A percentile compares a stretch with the other conserved stretches of the same genome.
Evolutionary conservation across 1,140 invertebrate species (phyloP).

Genomic region (Geopemphigus sp.): DNA sequence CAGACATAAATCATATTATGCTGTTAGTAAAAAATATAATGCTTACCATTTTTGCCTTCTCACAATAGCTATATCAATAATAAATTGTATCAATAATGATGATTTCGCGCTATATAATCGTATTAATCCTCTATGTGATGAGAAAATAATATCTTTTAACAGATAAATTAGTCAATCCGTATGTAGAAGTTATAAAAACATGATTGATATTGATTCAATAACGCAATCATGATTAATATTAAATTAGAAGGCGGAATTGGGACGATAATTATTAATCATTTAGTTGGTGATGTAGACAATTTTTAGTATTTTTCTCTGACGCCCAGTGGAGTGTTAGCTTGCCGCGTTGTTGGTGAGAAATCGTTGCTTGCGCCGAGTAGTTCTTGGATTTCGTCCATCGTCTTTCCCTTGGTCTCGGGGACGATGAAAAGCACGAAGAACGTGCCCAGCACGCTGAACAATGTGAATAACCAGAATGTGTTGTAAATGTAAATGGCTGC

Average conservation of each 20-base stretch:
- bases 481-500: conserved; percentile 61
- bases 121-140: background rate
- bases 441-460: conserved; percentile 67
- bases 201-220: conserved; percentile 31
- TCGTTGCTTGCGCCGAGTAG: conserved; percentile 58
- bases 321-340: background rate
- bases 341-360: background rate
- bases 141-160: background rate
- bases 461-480: conserved; percentile 81
- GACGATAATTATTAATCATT: background rate
- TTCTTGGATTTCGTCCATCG: conserved; percentile 76
- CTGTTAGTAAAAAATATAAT: conserved; percentile 12
- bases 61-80: background rate
- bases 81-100: background rate
- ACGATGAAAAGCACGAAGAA: conserved; percentile 75
- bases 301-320: conserved; percentile 34
- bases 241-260: background rate
- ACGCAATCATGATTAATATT: background rate
- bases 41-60: background rate
- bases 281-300: background rate
- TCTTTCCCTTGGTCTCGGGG: conserved; percentile 88
- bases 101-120: background rate
- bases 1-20: conserved; percentile 19
- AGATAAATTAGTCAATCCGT: background rate
- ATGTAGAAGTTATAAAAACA: background rate